A percentile compares a stretch with the other conserved stretches of the same genome.
Conservation (phyloP, 1,140 invertebrate species). For the Achatina immaculata region DNA sequence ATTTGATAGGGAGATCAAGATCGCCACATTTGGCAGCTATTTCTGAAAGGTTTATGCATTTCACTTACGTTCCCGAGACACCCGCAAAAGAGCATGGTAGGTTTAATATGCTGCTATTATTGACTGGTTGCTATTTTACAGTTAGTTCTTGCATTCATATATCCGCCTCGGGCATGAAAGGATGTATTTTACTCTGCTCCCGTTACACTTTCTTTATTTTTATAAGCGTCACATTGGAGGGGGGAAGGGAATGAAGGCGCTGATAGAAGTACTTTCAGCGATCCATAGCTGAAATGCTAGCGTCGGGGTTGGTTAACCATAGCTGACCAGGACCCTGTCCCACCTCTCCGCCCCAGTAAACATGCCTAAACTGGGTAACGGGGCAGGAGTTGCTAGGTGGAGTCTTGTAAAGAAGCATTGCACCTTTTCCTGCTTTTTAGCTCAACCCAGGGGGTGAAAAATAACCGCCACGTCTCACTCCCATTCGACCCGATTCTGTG, state of each 20-base stretch:
- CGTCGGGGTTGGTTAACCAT: too few relatives aligned
- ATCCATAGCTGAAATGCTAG: too few relatives aligned
- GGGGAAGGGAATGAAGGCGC: background rate
- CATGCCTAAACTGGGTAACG: too few relatives aligned
- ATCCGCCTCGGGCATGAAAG: background rate
- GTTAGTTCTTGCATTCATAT: background rate
- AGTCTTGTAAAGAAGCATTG: too few relatives aligned
- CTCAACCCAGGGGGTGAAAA: too few relatives aligned
- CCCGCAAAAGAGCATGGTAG: slow-evolving; percentile 53
- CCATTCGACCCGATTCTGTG: too few relatives aligned
- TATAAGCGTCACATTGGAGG: background rate
- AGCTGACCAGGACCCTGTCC: too few relatives aligned
- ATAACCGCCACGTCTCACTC: too few relatives aligned
- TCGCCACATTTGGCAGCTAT: background rate
- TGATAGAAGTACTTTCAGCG: background rate
- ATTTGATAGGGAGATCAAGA: background rate
- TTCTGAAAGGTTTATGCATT: slow-evolving; percentile 39
- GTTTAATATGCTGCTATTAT: background rate
- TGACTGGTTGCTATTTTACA: background rate
- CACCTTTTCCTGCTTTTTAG: too few relatives aligned
- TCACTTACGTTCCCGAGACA: slow-evolving; percentile 61
- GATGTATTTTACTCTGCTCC: background rate
- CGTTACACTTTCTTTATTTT: background rate
- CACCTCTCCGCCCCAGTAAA: too few relatives aligned
- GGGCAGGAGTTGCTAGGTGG: too few relatives aligned